Conservation (phyloP, 2,888 invertebrate genomes). For the Plutella xylostella region DNA sequence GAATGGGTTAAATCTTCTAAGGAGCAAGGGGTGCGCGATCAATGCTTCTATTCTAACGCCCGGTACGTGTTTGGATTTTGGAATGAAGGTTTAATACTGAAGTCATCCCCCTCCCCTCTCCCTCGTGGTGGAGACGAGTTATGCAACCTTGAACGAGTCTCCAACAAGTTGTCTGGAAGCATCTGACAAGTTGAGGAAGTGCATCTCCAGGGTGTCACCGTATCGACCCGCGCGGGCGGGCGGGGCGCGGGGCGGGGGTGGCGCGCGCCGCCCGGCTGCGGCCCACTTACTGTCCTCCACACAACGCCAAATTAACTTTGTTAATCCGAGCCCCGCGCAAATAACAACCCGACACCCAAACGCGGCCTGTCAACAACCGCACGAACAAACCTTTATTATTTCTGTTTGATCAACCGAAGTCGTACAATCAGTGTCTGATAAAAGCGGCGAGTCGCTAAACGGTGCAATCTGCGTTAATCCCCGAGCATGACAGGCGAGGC, state of each 20-base stretch:
- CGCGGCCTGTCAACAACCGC: not conserved
- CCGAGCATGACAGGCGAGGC: conserved; percentile 48
- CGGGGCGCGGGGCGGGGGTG: not conserved
- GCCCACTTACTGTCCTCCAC: conserved; percentile 12
- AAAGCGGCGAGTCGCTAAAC: conserved; percentile 23
- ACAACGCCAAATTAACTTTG: conserved; percentile 45
- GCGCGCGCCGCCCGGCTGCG: conserved; percentile 20
- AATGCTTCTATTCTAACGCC: too few relatives aligned
- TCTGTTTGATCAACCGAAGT: too few relatives aligned
- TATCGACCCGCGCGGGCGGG: conserved; percentile 6
- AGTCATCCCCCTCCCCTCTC: too few relatives aligned
- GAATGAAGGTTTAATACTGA: too few relatives aligned
- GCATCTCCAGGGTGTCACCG: conserved; percentile 3
- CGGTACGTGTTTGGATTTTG: too few relatives aligned
- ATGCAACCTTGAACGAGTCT: not conserved
- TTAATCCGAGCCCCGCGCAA: conserved; percentile 48
- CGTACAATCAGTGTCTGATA: not conserved
- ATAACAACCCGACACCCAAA: conserved; percentile 28
- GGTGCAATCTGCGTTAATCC: conserved; percentile 47
- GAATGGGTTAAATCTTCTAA: too few relatives aligned
- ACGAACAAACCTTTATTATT: too few relatives aligned
- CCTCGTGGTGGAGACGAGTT: too few relatives aligned
- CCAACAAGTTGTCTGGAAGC: not conserved
- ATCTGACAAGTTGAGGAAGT: not conserved
- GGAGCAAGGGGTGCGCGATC: too few relatives aligned